Evolutionary conservation across 1,140 invertebrate species (phyloP).

Genomic region (Drosophila aff.): DNA sequence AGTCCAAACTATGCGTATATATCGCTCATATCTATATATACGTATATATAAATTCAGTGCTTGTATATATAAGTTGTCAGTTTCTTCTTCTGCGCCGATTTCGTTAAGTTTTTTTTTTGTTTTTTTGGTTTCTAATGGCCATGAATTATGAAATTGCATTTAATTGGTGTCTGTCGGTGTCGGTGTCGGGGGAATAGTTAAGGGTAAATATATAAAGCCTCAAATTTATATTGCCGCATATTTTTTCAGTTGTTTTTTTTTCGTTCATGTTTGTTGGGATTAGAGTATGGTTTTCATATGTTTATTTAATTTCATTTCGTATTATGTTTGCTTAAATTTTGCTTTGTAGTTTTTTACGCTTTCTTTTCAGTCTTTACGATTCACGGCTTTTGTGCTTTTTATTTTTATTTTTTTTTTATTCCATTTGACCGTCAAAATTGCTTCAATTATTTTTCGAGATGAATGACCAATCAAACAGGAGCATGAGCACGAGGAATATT

Average conservation of each 20-base stretch:
- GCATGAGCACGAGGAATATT: constrained; percentile 60
- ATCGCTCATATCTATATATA: constrained; percentile 51
- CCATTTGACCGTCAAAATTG: constrained; percentile 58
- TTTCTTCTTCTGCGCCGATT: constrained; percentile 39
- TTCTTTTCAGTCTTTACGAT: constrained; percentile 83
- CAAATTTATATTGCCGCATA: constrained; percentile 16
- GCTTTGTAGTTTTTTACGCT: constrained; percentile 42
- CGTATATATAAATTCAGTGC: constrained; percentile 79
- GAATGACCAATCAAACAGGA: constrained; percentile 41
- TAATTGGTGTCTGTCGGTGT: constrained; percentile 23
- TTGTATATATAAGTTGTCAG: constrained; percentile 66
- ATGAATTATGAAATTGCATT: constrained; percentile 46
- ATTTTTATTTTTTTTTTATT: constrained; percentile 45
- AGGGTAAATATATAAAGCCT: constrained; percentile 6
- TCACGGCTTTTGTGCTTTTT: constrained; percentile 84
- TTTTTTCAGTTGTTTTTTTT: too few species aligned
- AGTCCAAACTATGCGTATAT: constrained; percentile 62
- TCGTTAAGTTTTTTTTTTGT: constrained; percentile 14
- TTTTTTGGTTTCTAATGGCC: constrained; percentile 47
- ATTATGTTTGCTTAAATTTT: constrained; percentile 44
- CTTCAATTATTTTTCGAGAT: constrained; percentile 59
- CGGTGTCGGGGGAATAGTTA: constrained; percentile 28
- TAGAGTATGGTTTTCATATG: constrained; percentile 42
- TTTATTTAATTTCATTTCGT: constrained; percentile 48
- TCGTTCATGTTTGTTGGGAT: constrained; percentile 23